These are phyloP conservation scores for Conus ventricosus DNA, from an alignment of 1,140 invertebrate species.

Conservation along the genomic window DNA sequence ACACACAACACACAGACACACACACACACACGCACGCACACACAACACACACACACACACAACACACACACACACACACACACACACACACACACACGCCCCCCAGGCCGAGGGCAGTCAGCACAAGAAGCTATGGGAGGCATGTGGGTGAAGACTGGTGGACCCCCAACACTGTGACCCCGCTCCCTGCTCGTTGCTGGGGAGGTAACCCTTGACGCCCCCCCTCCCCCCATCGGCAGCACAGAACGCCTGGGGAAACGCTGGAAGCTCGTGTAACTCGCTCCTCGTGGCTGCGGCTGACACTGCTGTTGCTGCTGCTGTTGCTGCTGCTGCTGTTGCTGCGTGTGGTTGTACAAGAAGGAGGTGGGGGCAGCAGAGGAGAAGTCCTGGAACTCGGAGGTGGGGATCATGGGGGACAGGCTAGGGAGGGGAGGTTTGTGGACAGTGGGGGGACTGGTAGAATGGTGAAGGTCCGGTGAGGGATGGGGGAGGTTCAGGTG, in stretches of 20 bases:
- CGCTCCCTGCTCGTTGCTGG: background rate
- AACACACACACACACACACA: too few species aligned
- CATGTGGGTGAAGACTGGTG: background rate
- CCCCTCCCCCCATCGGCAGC: background rate
- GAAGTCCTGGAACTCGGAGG: background rate
- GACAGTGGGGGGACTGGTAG: background rate
- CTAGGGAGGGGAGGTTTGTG: background rate
- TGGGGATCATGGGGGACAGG: background rate
- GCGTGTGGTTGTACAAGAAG: background rate
- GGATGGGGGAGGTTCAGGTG: background rate
- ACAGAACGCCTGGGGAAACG: slow-evolving; percentile 18
- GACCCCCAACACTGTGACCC: background rate
- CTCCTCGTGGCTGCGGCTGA: background rate
- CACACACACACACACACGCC: too few species aligned
- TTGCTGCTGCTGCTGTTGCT: background rate
- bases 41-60: too few species aligned
- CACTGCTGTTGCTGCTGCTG: slow-evolving; percentile 8
- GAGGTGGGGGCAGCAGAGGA: background rate
- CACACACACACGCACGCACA: too few species aligned
- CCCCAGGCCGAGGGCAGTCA: background rate
- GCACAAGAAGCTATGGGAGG: background rate
- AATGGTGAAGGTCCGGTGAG: background rate
- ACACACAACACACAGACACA: too few species aligned
- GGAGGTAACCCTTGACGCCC: background rate
- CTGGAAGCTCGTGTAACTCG: background rate